phyloP scores from a whole-genome alignment of 1,140 invertebrate species.

The Ostrea edulis region DNA sequence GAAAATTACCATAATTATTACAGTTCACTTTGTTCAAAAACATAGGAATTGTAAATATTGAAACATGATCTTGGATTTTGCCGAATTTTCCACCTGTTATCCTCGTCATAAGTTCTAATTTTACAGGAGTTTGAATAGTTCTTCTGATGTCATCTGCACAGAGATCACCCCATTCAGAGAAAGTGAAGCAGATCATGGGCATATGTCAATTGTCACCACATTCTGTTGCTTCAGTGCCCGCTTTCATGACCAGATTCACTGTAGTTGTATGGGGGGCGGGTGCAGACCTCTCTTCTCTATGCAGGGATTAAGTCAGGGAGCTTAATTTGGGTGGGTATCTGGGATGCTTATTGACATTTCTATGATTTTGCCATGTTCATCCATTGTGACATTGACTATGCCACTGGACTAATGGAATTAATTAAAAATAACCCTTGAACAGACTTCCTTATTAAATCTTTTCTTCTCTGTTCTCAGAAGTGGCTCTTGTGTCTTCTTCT shows the following conservation, averaged over 20 bases:
- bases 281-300: background rate
- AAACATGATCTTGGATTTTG: background rate
- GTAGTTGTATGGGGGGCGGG: background rate
- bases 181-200: slow-evolving; percentile 26
- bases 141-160: background rate
- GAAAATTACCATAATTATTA: no score
- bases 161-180: background rate
- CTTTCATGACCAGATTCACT: background rate
- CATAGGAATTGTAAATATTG: no score
- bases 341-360: slow-evolving; percentile 21
- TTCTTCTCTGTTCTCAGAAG: slow-evolving; percentile 20
- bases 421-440: slow-evolving; percentile 37
- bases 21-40: no score
- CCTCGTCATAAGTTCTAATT: slow-evolving; percentile 11
- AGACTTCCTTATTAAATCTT: slow-evolving; percentile 17
- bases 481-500: slow-evolving; percentile 12
- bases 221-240: background rate
- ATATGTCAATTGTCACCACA: slow-evolving; percentile 31
- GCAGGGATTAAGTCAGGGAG: slow-evolving; percentile 29
- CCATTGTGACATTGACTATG: background rate
- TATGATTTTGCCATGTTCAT: background rate
- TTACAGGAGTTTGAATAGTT: background rate
- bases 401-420: slow-evolving; percentile 22
- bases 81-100: background rate
- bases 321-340: slow-evolving; percentile 28